phyloP scores from a whole-genome alignment of 1,140 invertebrate genomes.

The Spodoptera litura region DNA sequence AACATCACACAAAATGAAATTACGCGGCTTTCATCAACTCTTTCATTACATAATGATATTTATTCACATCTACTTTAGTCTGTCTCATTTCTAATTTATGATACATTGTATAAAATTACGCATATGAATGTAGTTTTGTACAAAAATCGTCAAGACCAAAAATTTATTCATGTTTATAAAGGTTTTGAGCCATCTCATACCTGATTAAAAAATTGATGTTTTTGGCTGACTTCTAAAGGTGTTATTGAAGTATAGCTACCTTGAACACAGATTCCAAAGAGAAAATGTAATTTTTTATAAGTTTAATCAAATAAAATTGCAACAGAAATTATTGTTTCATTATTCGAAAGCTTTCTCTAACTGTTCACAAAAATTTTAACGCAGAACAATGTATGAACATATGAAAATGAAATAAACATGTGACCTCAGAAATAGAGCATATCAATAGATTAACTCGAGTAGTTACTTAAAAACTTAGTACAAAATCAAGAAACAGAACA shows the following conservation, averaged over 20 bases:
- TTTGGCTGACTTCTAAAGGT: neutral
- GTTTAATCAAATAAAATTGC: no score
- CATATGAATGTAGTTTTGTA: neutral
- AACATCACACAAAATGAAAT: neutral
- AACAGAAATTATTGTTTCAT: no score
- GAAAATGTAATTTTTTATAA: neutral
- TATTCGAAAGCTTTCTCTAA: no score
- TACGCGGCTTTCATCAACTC: no score
- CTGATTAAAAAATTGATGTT: neutral
- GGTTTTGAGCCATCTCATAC: slow-evolving; percentile 36
- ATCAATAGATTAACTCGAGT: neutral
- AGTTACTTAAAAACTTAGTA: slow-evolving; percentile 1
- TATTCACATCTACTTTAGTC: no score
- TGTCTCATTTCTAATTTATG: neutral
- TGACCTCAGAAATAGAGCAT: neutral
- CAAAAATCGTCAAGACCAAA: neutral
- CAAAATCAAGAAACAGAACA: slow-evolving; percentile 47
- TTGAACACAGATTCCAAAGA: neutral
- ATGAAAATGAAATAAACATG: neutral
- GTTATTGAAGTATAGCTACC: neutral
- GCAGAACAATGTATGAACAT: neutral
- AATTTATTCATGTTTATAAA: slow-evolving; percentile 45
- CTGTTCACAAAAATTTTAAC: neutral
- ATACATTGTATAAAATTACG: neutral
- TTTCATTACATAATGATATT: slow-evolving; percentile 18